Conservation (phyloP, 2,888 invertebrate species). For the Dermolepida albohirtum region DNA sequence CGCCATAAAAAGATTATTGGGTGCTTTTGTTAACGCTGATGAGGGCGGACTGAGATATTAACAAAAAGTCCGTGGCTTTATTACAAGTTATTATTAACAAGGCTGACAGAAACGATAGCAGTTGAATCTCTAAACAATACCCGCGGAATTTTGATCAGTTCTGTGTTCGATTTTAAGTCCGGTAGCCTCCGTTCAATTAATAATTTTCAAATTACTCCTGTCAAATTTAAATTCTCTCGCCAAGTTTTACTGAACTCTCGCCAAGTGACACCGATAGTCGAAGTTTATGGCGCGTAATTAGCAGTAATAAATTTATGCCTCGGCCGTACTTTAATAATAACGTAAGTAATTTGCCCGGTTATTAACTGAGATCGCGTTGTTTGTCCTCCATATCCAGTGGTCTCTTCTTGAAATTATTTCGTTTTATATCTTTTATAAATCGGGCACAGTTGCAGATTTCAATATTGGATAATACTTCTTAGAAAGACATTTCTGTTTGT, state of each 20-base stretch:
- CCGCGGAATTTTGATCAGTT: slow-evolving; percentile 52
- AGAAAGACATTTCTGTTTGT: background rate
- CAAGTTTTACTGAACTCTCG: slow-evolving; percentile 23
- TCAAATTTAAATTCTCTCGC: slow-evolving; percentile 41
- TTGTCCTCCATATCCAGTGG: background rate
- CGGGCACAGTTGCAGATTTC: too few relatives aligned
- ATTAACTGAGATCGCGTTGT: background rate
- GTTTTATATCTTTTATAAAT: too few relatives aligned
- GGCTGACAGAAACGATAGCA: slow-evolving; percentile 52
- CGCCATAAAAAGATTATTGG: slow-evolving; percentile 59
- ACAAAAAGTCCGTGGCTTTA: slow-evolving; percentile 55
- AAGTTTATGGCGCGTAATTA: slow-evolving; percentile 20
- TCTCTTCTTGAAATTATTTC: too few relatives aligned
- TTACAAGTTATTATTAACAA: slow-evolving; percentile 57
- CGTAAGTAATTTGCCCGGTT: background rate
- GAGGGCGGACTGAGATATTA: slow-evolving; percentile 59
- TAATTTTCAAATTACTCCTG: slow-evolving; percentile 45
- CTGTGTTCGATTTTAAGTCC: slow-evolving; percentile 43
- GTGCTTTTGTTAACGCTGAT: slow-evolving; percentile 59
- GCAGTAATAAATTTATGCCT: slow-evolving; percentile 21
- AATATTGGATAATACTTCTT: too few relatives aligned
- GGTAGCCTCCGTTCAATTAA: slow-evolving; percentile 46
- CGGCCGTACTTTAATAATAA: too few relatives aligned
- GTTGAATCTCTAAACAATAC: slow-evolving; percentile 50
- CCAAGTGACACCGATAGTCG: slow-evolving; percentile 19